These are phyloP conservation scores for Pseudonaja textilis DNA, from an alignment of 2,113 vertebrate genomes.

Conservation along the genomic window DNA sequence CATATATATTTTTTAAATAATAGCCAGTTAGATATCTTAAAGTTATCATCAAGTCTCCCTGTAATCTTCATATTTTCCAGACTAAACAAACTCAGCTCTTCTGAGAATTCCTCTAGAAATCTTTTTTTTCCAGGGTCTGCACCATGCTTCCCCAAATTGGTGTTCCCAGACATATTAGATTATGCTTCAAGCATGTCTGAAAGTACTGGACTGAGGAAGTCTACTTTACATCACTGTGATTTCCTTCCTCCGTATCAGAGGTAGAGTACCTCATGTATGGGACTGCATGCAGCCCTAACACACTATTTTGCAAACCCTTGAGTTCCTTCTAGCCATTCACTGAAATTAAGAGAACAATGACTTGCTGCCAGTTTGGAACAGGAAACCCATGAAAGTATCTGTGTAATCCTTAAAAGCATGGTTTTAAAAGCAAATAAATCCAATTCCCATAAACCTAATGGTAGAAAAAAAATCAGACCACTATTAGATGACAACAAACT, in stretches of 20 bases:
- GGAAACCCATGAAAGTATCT: background rate
- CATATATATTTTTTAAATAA: background rate
- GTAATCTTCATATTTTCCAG: background rate
- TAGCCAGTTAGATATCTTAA: background rate
- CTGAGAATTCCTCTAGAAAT: background rate
- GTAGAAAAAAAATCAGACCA: background rate
- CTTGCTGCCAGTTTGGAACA: background rate
- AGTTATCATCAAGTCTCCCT: background rate
- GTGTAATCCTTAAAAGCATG: background rate
- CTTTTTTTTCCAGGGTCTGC: background rate
- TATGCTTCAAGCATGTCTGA: background rate
- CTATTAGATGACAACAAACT: background rate
- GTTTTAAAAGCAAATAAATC: background rate
- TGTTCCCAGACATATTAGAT: background rate
- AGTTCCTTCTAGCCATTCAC: background rate
- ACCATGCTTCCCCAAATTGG: background rate
- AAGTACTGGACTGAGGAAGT: background rate
- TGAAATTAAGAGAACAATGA: background rate
- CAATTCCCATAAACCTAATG: background rate
- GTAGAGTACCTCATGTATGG: background rate
- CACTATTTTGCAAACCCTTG: background rate
- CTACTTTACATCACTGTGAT: background rate
- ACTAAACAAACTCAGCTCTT: background rate
- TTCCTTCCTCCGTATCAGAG: background rate
- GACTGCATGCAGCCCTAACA: background rate